Conservation (phyloP, 30 jellyfish, hydroid and myxozoan species). For the Turritopsis rubra region DNA sequence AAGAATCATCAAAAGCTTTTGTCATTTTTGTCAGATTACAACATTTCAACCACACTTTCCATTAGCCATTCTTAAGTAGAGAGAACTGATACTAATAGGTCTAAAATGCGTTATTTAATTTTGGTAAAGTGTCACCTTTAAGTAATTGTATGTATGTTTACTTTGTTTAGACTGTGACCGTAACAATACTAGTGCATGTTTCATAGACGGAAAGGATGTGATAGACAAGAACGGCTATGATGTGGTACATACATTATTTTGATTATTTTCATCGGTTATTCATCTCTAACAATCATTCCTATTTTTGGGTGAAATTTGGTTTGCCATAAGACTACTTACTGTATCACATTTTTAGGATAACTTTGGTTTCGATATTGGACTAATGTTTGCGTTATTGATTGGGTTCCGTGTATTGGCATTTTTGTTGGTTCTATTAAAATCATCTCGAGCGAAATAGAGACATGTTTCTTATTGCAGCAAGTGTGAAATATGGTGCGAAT, state of each 20-base stretch:
- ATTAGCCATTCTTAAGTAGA: too few species aligned
- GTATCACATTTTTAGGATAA: slow-evolving; percentile 41
- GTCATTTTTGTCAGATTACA: too few species aligned
- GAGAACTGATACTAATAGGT: too few species aligned
- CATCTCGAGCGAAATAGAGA: slow-evolving; percentile 37
- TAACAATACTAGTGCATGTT: neutral
- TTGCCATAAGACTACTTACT: neutral
- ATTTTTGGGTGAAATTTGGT: too few species aligned
- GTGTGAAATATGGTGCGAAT: too few species aligned
- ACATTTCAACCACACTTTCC: too few species aligned
- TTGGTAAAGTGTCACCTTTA: too few species aligned
- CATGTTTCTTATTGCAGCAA: neutral
- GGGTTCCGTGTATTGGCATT: slow-evolving; percentile 75
- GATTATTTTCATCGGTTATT: too few species aligned
- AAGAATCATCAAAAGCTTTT: too few species aligned
- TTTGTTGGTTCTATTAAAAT: slow-evolving; percentile 59
- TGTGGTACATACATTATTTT: neutral
- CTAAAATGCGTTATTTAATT: too few species aligned
- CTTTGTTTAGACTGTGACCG: neutral
- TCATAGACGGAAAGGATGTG: neutral
- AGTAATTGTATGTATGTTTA: too few species aligned
- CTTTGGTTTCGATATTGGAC: slow-evolving; percentile 60
- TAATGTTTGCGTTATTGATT: slow-evolving; percentile 44
- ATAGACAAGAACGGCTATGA: neutral
- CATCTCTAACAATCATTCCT: neutral